Conservation (phyloP, 2,113 vertebrate genomes). For the Bothrops jararaca region DNA sequence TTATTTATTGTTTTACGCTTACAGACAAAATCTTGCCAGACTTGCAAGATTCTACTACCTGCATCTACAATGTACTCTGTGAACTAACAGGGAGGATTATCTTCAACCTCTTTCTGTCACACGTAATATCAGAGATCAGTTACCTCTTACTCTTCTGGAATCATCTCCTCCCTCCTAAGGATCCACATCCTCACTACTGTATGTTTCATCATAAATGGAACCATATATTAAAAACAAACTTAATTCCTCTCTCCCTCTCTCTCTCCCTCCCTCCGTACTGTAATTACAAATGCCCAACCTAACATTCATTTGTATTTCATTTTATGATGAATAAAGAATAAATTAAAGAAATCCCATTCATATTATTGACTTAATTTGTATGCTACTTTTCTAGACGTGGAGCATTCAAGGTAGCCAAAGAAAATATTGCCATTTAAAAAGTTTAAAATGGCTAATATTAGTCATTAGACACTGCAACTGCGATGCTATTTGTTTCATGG, state of each 20-base stretch:
- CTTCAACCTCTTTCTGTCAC: background rate
- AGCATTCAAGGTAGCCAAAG: background rate
- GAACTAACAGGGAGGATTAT: background rate
- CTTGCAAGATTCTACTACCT: background rate
- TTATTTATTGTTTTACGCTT: background rate
- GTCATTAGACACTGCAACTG: background rate
- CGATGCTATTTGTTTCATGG: background rate
- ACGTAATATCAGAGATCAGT: background rate
- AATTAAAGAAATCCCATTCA: background rate
- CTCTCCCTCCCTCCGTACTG: background rate
- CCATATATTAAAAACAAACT: background rate
- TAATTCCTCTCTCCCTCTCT: background rate
- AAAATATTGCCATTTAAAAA: background rate
- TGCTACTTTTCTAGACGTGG: background rate
- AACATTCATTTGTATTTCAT: background rate
- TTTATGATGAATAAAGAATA: background rate
- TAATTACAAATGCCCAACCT: background rate
- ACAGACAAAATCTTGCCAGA: background rate
- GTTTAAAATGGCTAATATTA: background rate
- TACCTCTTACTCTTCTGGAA: background rate
- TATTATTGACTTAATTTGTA: background rate
- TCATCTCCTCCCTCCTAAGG: background rate
- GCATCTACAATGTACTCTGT: background rate
- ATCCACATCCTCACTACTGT: background rate
- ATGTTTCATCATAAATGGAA: background rate